Base-by-base conservation (phyloP, 37 sponge, comb jelly and placozoan species). In the Eunapius fragilis region DNA sequence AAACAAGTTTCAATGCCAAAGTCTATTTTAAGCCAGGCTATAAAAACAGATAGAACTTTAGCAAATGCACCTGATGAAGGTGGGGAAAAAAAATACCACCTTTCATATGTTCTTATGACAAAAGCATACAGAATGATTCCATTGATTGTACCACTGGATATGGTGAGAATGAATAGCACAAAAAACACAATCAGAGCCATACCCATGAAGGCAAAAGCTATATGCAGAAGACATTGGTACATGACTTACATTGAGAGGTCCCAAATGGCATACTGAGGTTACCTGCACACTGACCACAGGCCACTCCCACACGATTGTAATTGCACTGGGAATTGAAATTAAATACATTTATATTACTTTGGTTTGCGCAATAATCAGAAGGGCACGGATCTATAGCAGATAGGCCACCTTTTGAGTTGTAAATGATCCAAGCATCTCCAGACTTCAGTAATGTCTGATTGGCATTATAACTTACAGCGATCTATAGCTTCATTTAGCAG, bases 111-210 rank as follows among this genome's bases (percentile, higher is more conserved):
- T 71, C 45, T 76, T 7, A 83, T 14, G 0, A 88, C 28, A 47
- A 83, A 83, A 31, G 83, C 89, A 83, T 83, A 88, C 34, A 88
- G 83, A 28, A 82, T 88, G 25, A 82, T 7, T 3, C 83, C 78
- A 70, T 68, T 88, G 48, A 88, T 77, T 26, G 89, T 88, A 17
- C 83, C 89, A 7, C 37, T 78, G 27, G 83, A 25, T 12, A 83
- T 37, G 0, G 89, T 88, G 45, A 88, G 79, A 24, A 71, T 85
- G 23, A 82, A 74, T 28, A 47, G 7, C 23, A 82, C 48, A 2
- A 88, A 78, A 23, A 88, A n/a, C 14, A 77, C 28, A 11, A 88
- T 78, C 1, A 82, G 31, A 28, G 77, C 22, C 2, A 88, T 24
- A 12, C 89, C 89, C 28, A 50, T 67, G 22, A 69, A 4, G 17